These are phyloP conservation scores for Drosophila putrida DNA, from an alignment of 2,888 invertebrate species.

Conservation along the genomic window DNA sequence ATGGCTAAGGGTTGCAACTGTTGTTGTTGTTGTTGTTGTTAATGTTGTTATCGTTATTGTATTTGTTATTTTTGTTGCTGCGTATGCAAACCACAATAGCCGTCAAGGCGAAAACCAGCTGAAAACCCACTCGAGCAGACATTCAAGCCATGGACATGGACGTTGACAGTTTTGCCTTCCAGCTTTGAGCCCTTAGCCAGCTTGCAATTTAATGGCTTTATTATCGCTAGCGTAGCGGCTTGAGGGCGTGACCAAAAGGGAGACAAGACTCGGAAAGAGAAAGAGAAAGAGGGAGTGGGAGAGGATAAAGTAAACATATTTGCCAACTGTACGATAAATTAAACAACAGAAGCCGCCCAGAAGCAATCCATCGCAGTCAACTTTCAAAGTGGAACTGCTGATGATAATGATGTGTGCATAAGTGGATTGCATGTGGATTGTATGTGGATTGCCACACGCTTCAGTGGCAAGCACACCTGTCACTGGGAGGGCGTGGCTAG, in stretches of 20 bases:
- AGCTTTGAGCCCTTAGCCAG: constrained; percentile 6
- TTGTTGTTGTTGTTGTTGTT: not conserved
- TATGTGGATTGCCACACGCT: constrained; percentile 3
- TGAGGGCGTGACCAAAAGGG: not conserved
- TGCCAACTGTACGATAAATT: constrained; percentile 68
- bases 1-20: constrained; percentile 18
- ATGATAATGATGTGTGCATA: constrained; percentile 75
- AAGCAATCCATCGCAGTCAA: constrained; percentile 20
- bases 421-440: constrained; percentile 49
- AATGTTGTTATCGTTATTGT: constrained; percentile 11
- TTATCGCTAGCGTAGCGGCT: constrained; percentile 54
- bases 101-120: constrained; percentile 39
- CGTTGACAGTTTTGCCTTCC: constrained; percentile 59
- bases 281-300: not conserved
- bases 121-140: constrained; percentile 48
- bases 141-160: constrained; percentile 28
- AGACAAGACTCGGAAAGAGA: too few relatives aligned
- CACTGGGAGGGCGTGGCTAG: not conserved
- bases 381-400: constrained; percentile 29
- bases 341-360: constrained; percentile 38
- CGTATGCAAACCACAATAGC: constrained; percentile 65
- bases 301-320: constrained; percentile 61
- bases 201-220: constrained; percentile 79
- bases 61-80: constrained; percentile 17
- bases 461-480: constrained; percentile 4